Percentiles rank a stretch among this genome's conserved stretches.
phyloP scores from a whole-genome alignment of 2,888 invertebrate genomes.

The Lepidonotus clava region DNA sequence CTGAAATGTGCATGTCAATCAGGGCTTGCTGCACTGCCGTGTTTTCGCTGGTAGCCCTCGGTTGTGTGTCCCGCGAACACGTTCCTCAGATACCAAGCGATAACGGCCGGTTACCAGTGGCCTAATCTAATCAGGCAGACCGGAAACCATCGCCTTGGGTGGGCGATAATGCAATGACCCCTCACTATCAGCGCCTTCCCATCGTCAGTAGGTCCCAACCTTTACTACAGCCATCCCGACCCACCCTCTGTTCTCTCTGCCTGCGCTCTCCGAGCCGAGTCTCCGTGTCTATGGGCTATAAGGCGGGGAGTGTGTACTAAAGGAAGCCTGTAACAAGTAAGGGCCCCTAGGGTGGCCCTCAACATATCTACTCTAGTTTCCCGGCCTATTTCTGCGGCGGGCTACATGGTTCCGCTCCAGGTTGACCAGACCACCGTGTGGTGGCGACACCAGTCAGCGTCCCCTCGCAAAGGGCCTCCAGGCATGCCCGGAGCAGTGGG shows the following conservation, averaged over 20 bases:
- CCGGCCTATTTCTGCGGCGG: not conserved
- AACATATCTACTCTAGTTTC: constrained; percentile 12
- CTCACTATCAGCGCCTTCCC: not conserved
- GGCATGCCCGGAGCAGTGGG: too few relatives aligned
- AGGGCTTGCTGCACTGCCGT: too few relatives aligned
- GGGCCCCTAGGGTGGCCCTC: not conserved
- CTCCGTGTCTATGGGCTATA: too few relatives aligned
- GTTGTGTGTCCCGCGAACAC: too few relatives aligned
- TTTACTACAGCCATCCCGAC: not conserved
- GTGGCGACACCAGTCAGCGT: too few relatives aligned
- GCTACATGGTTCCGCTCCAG: not conserved
- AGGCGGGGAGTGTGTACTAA: too few relatives aligned
- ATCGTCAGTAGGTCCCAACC: not conserved
- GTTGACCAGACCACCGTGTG: not conserved
- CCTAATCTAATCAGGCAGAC: constrained; percentile 18
- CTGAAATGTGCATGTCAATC: too few relatives aligned
- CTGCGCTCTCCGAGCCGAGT: not conserved
- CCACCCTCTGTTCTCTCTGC: not conserved
- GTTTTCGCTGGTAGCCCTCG: not conserved
- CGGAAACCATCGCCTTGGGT: not conserved
- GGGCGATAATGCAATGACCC: not conserved
- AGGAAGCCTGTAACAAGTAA: not conserved
- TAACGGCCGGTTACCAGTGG: not conserved
- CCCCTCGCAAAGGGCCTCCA: too few relatives aligned
- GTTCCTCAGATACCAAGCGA: too few relatives aligned